Evolutionary conservation across 1,140 invertebrate species (phyloP), one percentile per base, ranked within the genome.

Genomic region (Phenacoccus solenopsis): DNA sequence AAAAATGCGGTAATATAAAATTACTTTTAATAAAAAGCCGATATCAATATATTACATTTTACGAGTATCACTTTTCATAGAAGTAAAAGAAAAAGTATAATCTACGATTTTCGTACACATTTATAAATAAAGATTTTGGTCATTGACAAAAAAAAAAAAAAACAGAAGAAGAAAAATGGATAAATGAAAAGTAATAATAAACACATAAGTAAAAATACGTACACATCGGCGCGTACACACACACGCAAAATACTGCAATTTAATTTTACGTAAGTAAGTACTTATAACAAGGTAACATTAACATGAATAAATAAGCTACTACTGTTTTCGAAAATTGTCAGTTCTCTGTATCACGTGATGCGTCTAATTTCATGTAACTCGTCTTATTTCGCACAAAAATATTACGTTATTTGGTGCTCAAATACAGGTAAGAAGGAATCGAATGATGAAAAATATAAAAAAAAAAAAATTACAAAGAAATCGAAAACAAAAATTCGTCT

Each of bases 1-100:
- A 64, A 64, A 64, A 64, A 64, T 64, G 59, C 59, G 59, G 59
- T 64, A 64, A 25, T 64, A 64, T 64, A 64, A 64, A 64, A 64
- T 64, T 64, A 64, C 9, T 64, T 64, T 64, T 27, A 27, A 64
- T 64, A 64, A 64, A 64, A 64, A 64, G 59, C 59, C 59, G 59
- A 64, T 64, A 25, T 25, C 21, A 64, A 5, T 25, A 64, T 64
- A 64, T 64, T 64, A 64, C 59, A 64, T 25, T 64, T 64, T 5
- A 64, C 59, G 59, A 64, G 59, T 64, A 64, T 64, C 59, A 64
- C 59, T 24, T 64, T 64, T 64, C 9, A 38, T 10, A 27, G 22
- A 64, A 27, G 25, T 1, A 64, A 64, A 64, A 22, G n/a, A 64
- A 64, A 64, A 64, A 64, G 25, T 25, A 64, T 22, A 64, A 64